Evolutionary conservation across 2,888 invertebrate species (phyloP), one percentile per base, ranked within the genome.

Genomic region (Heliothis peltigera): DNA sequence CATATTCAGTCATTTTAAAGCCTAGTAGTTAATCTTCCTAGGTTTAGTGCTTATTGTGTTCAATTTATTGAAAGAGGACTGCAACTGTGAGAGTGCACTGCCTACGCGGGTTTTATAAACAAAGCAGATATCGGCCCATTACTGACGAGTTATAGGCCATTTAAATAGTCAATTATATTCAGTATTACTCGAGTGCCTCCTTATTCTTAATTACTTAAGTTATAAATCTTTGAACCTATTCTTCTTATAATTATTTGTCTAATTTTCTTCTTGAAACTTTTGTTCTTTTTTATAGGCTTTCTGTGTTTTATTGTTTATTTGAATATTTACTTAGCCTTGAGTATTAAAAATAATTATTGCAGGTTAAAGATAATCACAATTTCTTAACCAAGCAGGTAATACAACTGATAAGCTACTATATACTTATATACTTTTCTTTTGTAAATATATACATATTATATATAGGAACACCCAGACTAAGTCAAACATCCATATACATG

Each of bases 131-230:
- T 85, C 82, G 80, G 81, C 84, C 85, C 83, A 89, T 90, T 89
- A 89, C 81, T 82, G 76, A 81, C 77, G 84, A 89, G 83, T 88
- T 89, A 90, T 87, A 75, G 83, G 64, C 84, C 80, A 86, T 87
- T 87, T 84, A 84, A 85, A 83, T 81, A 81, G 84, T 83, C 89
- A 89, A 89, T 91, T 87, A 88, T 83, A 84, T 83, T 83, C 79
- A 58, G 75, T 79, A 77, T 72, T 80, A 66, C 77, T 82, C 8
- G 48, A 60, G 47, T 81, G 75, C 78, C 73, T 76, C 77, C 80
- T 84, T 81, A 79, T 79, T 22, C 39, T 47, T 74, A 87, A 89
- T 88, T 86, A 87, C 80, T 82, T 42, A 28, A 47, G 56, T 21
- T 51, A 53, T 76, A 65, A 56, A 56, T 66, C 17, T 35, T 17